Evolutionary conservation across 2,888 invertebrate genomes (phyloP), one percentile per base, ranked within the genome.

Genomic region (Drosophila stalkeri): DNA sequence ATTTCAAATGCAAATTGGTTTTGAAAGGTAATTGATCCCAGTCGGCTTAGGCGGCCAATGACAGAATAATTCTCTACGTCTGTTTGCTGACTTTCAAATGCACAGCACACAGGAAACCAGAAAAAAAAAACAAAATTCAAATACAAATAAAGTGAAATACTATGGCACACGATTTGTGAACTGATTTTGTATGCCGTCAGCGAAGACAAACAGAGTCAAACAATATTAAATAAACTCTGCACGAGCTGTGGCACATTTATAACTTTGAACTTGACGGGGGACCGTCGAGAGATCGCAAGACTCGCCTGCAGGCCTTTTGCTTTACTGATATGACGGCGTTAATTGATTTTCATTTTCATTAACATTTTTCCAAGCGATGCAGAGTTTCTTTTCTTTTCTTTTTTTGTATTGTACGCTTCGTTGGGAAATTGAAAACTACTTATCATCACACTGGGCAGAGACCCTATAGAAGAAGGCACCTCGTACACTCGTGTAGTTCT

Each of bases 1-100:
- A 77, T 83, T 89, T 89, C 79, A 86, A 90, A 90, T 90, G 89
- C 85, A 90, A 86, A 86, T 90, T 90, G 89, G 66, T 79, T 90
- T 90, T 73, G 90, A 90, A 86, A 86, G 90, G 86, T 81, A 90
- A 86, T 86, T 86, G 86, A 89, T 85, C 87, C 79, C 82, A 47
- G 47, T 18, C 52, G 51, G 77, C 64, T 55, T 51, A 41, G 33
- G 12, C 64, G 39, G 14, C 68, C 82, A 79, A 59, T 85, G 89
- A 88, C 83, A 83, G 84, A 84, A 84, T 76, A 74, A 76, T 84
- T 85, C 85, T 85, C n/a, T n/a, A 1, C 11, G 33, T 9, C 39
- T 3, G 33, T 69, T 54, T 49, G 35, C 23, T 43, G 72, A 82
- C 88, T 89, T 85, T 87, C 88, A 88, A 82, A 87, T 83, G 77